A percentile compares a stretch with the other conserved stretches of the same genome.
Evolutionary conservation across 1,140 invertebrate species (phyloP).

Genomic region (Pseudomyrmex flavicornis): DNA sequence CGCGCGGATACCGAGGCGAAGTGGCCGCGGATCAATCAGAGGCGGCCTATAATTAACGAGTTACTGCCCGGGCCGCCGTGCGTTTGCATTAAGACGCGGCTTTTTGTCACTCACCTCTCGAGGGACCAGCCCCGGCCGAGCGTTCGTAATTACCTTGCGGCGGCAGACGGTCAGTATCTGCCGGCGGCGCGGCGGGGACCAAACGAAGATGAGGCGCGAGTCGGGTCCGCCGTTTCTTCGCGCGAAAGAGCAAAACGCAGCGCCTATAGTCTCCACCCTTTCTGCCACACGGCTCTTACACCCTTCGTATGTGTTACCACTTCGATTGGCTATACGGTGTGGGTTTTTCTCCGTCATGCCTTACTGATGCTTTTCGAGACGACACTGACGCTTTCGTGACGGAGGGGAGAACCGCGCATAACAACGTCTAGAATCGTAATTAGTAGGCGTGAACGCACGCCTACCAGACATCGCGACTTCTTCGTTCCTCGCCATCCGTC

Average conservation of each 20-base stretch:
- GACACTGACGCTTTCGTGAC: conserved; percentile 64
- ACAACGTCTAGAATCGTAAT: conserved; percentile 82
- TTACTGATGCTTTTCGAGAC: conserved; percentile 54
- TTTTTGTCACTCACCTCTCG: conserved; percentile 83
- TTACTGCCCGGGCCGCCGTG: conserved; percentile 78
- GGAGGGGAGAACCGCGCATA: conserved; percentile 64
- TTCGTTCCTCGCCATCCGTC: conserved; percentile 59
- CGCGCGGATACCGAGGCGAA: conserved; percentile 61
- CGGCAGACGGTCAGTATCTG: conserved; percentile 74
- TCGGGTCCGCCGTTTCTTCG: conserved; percentile 66
- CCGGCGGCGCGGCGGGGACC: conserved; percentile 23
- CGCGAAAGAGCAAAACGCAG: conserved; percentile 52
- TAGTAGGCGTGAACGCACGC: conserved; percentile 84
- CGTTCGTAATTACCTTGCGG: conserved; percentile 80
- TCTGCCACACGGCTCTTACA: conserved; percentile 34
- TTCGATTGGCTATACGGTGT: conserved; percentile 82
- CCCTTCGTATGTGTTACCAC: conserved; percentile 47
- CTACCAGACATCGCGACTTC: conserved; percentile 79
- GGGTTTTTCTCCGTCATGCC: conserved; percentile 78
- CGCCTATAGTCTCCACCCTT: conserved; percentile 41
- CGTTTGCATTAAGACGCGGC: conserved; percentile 83
- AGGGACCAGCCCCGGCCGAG: conserved; percentile 50
- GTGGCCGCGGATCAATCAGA: conserved; percentile 83
- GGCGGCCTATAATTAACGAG: conserved; percentile 85
- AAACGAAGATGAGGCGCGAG: conserved; percentile 20